Conservation (phyloP, 2,113 vertebrate species). For the Engystomops pustulosus region DNA sequence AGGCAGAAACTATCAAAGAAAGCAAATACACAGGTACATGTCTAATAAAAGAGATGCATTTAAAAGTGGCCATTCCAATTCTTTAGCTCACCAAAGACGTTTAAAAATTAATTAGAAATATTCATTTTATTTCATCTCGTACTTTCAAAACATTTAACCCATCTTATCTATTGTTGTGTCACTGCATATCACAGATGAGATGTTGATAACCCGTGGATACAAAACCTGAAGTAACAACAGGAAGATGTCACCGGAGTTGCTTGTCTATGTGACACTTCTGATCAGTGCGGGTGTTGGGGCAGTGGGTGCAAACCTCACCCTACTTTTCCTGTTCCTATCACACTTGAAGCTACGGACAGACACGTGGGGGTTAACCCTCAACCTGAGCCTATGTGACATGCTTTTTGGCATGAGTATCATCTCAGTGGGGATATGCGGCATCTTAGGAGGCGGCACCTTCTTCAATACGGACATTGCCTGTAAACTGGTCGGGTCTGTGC, state of each 20-base stretch:
- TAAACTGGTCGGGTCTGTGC: constrained; percentile 70
- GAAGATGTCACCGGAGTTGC: constrained; percentile 61
- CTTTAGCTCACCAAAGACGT: too few relatives aligned
- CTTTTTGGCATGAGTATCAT: constrained; percentile 68
- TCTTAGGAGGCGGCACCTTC: constrained; percentile 59
- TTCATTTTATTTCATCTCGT: too few relatives aligned
- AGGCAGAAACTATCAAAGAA: too few relatives aligned
- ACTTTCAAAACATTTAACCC: too few relatives aligned
- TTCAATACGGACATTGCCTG: constrained; percentile 63
- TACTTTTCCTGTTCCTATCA: constrained; percentile 69
- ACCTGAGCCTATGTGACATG: constrained; percentile 73
- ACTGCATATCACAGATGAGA: background rate
- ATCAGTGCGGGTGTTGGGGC: constrained; percentile 64
- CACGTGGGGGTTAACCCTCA: constrained; percentile 68
- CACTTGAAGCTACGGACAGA: constrained; percentile 69
- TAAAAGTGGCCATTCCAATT: too few relatives aligned
- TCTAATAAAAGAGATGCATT: too few relatives aligned
- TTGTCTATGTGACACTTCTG: constrained; percentile 66
- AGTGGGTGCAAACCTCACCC: constrained; percentile 69
- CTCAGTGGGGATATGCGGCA: constrained; percentile 68
- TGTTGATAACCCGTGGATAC: constrained; percentile 5
- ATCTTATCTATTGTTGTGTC: too few relatives aligned
- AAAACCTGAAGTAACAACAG: constrained; percentile 1
- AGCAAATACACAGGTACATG: too few relatives aligned
- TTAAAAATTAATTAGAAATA: too few relatives aligned